Conservation (phyloP, 2,113 vertebrate species). For the Callaeas wilsoni region DNA sequence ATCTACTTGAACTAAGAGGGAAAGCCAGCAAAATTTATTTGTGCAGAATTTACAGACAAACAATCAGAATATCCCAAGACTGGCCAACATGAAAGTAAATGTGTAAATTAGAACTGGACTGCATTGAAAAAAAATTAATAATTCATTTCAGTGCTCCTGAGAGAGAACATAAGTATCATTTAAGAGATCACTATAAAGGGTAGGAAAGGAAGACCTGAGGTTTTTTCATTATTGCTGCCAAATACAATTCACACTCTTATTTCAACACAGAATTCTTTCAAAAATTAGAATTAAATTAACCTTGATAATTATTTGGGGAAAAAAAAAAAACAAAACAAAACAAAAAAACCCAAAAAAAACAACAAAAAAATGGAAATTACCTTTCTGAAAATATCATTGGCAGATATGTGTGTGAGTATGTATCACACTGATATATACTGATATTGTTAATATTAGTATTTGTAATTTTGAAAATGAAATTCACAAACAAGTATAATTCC, state of each 20-base stretch:
- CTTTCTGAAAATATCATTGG: neutral
- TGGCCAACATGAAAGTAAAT: neutral
- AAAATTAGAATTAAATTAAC: conserved; percentile 39
- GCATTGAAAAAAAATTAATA: neutral
- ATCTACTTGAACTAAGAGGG: neutral
- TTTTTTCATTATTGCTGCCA: conserved; percentile 18
- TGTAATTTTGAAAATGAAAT: neutral
- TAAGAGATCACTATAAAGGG: neutral
- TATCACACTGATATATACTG: neutral
- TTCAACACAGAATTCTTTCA: conserved; percentile 15
- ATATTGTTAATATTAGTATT: neutral
- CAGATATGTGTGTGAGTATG: neutral
- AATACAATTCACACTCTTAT: conserved; percentile 47
- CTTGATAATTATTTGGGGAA: neutral
- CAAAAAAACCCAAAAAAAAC: too few relatives aligned
- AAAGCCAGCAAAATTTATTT: neutral
- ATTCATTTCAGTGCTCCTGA: neutral
- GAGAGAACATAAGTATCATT: conserved; percentile 4
- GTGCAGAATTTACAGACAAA: conserved; percentile 8
- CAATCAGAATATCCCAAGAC: neutral
- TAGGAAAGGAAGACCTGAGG: neutral
- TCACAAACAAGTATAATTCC: neutral
- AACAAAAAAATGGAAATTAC: neutral
- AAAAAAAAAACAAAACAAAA: too few relatives aligned
- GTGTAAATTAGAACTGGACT: neutral